phyloP scores from a whole-genome alignment of 2,797 vertebrate genomes.

The Hapalemur alaotrensis region DNA sequence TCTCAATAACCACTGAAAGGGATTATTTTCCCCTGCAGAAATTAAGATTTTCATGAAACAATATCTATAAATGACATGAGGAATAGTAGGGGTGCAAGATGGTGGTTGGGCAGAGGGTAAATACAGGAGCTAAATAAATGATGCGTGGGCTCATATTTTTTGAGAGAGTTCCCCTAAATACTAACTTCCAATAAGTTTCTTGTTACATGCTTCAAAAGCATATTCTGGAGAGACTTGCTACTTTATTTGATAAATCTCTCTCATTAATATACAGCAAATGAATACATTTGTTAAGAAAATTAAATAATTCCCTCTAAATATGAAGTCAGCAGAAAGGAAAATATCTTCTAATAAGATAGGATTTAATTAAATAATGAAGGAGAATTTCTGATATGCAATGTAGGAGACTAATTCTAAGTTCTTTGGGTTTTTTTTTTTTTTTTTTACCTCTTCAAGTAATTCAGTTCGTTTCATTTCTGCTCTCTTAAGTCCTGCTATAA shows the following conservation, averaged over 20 bases:
- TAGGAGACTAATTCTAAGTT: background rate
- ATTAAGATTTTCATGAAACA: background rate
- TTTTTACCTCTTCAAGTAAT: conserved; percentile 75
- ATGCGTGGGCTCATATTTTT: background rate
- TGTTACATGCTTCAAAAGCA: background rate
- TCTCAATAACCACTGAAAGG: background rate
- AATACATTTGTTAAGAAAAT: background rate
- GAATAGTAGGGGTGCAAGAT: background rate
- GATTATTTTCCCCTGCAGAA: background rate
- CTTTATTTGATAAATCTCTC: background rate
- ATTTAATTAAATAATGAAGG: background rate
- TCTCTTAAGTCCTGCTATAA: conserved; percentile 14
- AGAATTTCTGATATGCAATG: background rate
- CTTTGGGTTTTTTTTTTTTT: background rate
- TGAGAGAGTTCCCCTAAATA: background rate
- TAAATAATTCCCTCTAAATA: background rate
- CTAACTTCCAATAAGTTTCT: background rate
- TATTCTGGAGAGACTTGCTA: background rate
- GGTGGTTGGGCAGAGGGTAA: background rate
- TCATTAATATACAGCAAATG: background rate
- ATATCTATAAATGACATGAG: background rate
- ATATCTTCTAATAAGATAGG: background rate
- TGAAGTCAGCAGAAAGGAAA: conserved; percentile 14
- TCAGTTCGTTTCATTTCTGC: background rate
- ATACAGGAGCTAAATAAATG: background rate